Evolutionary conservation across 2,888 invertebrate species (phyloP).

Genomic region (Chalcis sispes): DNA sequence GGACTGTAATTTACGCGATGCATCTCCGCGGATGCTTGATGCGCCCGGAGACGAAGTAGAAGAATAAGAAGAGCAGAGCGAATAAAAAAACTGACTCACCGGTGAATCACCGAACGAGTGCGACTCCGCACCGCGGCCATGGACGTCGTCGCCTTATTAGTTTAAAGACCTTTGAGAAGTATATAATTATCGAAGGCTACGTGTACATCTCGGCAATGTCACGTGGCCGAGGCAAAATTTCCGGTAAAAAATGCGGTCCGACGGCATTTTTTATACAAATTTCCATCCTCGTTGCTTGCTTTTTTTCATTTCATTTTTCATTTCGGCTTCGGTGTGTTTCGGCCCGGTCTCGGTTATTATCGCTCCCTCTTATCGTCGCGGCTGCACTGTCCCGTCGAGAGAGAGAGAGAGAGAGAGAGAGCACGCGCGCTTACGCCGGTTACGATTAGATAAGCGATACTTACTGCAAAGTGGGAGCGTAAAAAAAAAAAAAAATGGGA

Average conservation of each 20-base stretch:
- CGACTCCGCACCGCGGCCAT: constrained; percentile 41
- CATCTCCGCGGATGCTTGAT: constrained; percentile 29
- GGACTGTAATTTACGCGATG: constrained; percentile 41
- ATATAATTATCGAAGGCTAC: constrained; percentile 52
- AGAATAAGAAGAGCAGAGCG: not conserved
- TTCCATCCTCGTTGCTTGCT: too few species aligned
- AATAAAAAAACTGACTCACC: constrained; percentile 53
- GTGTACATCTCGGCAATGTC: constrained; percentile 4
- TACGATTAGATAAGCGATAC: constrained; percentile 51
- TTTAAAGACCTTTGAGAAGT: constrained; percentile 55
- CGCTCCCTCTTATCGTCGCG: constrained; percentile 29
- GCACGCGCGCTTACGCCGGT: constrained; percentile 30
- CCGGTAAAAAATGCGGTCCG: constrained; percentile 42
- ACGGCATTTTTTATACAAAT: constrained; percentile 36
- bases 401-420: not conserved
- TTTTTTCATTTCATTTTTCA: constrained; percentile 4
- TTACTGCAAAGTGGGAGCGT: not conserved
- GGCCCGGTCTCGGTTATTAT: not conserved
- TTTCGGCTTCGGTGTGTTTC: too few species aligned
- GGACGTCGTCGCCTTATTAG: constrained; percentile 56
- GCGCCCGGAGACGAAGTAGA: constrained; percentile 9
- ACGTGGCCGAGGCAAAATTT: constrained; percentile 38
- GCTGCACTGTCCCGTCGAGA: constrained; percentile 27
- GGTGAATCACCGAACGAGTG: constrained; percentile 46
- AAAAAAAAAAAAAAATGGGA: too few species aligned